A percentile compares a stretch with the other conserved stretches of the same genome.
These are phyloP conservation scores for Spodoptera littoralis DNA, from an alignment of 2,888 invertebrate species.

Conservation along the genomic window DNA sequence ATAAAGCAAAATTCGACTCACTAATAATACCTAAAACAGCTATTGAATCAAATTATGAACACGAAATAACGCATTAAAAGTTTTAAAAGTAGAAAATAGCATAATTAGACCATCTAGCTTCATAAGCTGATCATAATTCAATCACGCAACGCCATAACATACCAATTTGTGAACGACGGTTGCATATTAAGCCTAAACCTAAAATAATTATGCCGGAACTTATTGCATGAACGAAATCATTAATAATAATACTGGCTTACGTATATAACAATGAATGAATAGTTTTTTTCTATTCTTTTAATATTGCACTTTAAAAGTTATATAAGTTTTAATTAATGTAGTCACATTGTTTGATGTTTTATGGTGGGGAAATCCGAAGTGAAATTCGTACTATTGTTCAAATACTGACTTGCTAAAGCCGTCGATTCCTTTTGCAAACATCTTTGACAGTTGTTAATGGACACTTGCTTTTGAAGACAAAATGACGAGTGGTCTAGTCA, in stretches of 20 bases:
- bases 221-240: conserved; percentile 72
- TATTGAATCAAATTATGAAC: conserved; percentile 41
- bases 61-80: conserved; percentile 33
- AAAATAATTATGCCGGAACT: conserved; percentile 73
- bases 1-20: conserved; percentile 35
- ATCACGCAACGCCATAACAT: conserved; percentile 53
- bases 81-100: conserved; percentile 32
- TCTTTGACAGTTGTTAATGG: too few relatives aligned
- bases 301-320: conserved; percentile 45
- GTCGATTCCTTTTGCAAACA: too few relatives aligned
- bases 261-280: conserved; percentile 61
- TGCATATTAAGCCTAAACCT: conserved; percentile 56
- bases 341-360: conserved; percentile 24
- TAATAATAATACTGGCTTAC: conserved; percentile 70
- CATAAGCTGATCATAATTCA: conserved; percentile 45
- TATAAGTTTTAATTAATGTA: conserved; percentile 52
- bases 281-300: conserved; percentile 43
- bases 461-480: too few relatives aligned
- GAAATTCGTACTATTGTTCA: conserved; percentile 40
- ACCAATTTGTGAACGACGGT: conserved; percentile 44
- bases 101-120: conserved; percentile 38
- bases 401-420: background rate
- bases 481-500: too few relatives aligned
- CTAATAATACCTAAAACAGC: conserved; percentile 35
- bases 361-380: conserved; percentile 19